These are phyloP conservation scores for Megaustenia siamemsis DNA, from an alignment of 2,888 invertebrate species.

Conservation along the genomic window DNA sequence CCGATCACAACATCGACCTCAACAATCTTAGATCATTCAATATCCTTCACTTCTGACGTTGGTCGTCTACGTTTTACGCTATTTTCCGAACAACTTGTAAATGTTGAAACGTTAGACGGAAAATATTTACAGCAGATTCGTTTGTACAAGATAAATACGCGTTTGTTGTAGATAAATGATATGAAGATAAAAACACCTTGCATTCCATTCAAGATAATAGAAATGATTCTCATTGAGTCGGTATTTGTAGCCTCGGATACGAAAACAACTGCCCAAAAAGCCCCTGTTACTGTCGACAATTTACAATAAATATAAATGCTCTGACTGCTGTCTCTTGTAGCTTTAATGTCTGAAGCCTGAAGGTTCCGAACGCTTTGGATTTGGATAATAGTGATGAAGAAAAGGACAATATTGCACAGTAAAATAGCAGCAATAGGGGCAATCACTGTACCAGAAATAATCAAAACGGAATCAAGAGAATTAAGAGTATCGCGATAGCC, in stretches of 20 bases:
- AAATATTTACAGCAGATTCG: no score
- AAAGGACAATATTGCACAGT: slow-evolving; percentile 10
- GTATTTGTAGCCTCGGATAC: not conserved
- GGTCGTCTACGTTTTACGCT: no score
- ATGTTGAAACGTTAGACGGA: no score
- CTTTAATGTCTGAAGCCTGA: not conserved
- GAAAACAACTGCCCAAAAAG: not conserved
- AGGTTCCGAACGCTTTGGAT: not conserved
- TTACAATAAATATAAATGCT: slow-evolving; percentile 26
- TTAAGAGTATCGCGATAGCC: slow-evolving; percentile 10
- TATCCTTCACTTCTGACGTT: no score
- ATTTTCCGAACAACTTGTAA: no score
- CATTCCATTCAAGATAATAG: no score
- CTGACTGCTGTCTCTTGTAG: not conserved
- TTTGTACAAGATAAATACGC: no score
- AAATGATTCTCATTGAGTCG: not conserved
- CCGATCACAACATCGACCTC: no score
- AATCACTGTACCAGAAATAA: not conserved
- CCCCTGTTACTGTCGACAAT: slow-evolving; percentile 25
- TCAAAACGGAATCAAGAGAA: not conserved
- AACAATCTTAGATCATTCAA: no score
- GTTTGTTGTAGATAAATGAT: no score
- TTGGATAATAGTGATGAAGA: not conserved
- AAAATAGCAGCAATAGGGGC: not conserved
- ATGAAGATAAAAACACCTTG: no score